Evolutionary conservation across 2,797 vertebrate genomes (phyloP).

Genomic region (Oceanodroma leucorhoa): DNA sequence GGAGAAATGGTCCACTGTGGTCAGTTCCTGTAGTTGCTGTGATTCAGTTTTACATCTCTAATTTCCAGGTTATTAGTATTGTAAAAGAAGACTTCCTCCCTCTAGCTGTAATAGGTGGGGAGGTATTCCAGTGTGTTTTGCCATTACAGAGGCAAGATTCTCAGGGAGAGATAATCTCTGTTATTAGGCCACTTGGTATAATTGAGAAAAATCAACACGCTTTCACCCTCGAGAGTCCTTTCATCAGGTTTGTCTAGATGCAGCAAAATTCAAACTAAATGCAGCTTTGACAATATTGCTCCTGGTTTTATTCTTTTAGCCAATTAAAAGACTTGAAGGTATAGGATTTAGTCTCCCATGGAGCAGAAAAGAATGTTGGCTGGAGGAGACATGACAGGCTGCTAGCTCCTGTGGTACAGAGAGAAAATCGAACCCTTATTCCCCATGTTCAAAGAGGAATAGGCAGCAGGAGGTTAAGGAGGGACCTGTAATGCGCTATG

Average conservation of each 20-base stretch:
- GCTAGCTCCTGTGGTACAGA: background rate
- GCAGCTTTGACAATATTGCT: background rate
- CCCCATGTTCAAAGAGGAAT: accelerated
- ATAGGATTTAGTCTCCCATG: background rate
- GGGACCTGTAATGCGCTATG: background rate
- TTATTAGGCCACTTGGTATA: background rate
- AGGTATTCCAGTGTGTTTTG: background rate
- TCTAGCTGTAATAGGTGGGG: background rate
- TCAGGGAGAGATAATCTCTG: background rate
- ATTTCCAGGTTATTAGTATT: background rate
- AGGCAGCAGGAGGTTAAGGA: background rate
- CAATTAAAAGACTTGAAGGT: background rate
- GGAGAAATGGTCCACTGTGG: background rate
- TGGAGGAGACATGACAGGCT: background rate
- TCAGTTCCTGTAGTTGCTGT: background rate
- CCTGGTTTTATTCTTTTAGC: background rate
- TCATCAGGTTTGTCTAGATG: background rate
- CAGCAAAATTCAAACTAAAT: background rate
- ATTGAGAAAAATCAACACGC: background rate
- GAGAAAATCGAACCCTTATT: background rate
- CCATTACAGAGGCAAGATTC: background rate
- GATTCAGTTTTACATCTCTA: background rate
- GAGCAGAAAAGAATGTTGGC: background rate
- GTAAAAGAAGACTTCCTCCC: background rate
- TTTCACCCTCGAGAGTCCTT: background rate